A percentile compares a stretch with the other conserved stretches of the same genome.
Evolutionary conservation across 37 sponge, comb jelly and placozoan genomes (phyloP).

Genomic region (Cladorhizidae sp.): DNA sequence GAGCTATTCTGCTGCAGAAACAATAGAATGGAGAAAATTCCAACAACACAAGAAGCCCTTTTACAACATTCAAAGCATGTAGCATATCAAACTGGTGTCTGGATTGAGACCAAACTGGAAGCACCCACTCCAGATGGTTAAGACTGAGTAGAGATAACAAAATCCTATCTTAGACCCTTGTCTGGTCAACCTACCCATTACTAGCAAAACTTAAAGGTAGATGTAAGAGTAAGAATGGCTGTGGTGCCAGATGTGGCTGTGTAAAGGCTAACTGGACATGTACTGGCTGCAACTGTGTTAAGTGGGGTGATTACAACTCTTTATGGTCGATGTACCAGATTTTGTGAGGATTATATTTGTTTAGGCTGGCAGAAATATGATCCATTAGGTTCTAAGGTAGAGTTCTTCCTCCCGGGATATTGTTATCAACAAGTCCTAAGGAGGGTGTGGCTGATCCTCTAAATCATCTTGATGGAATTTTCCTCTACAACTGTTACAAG

Average conservation of each 20-base stretch:
- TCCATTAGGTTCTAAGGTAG: no score
- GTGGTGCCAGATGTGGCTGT: conserved; percentile 2
- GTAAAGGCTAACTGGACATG: not conserved
- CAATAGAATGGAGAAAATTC: not conserved
- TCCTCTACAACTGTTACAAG: no score
- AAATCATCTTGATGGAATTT: no score
- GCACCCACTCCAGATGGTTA: not conserved
- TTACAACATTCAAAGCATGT: not conserved
- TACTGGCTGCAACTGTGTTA: no score
- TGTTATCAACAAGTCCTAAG: no score
- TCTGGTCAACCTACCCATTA: not conserved
- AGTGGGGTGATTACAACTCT: no score
- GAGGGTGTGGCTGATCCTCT: no score
- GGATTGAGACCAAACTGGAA: not conserved
- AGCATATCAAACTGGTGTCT: not conserved
- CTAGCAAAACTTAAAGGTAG: not conserved
- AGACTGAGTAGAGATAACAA: not conserved
- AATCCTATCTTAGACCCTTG: not conserved
- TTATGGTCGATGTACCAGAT: no score
- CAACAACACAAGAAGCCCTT: not conserved
- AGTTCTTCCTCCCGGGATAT: no score
- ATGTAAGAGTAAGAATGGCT: not conserved
- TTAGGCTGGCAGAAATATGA: no score
- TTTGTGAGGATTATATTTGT: no score
- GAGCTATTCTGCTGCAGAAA: not conserved